Conservation (phyloP, 2,888 invertebrate species). For the Drosophila nigritarsus region DNA sequence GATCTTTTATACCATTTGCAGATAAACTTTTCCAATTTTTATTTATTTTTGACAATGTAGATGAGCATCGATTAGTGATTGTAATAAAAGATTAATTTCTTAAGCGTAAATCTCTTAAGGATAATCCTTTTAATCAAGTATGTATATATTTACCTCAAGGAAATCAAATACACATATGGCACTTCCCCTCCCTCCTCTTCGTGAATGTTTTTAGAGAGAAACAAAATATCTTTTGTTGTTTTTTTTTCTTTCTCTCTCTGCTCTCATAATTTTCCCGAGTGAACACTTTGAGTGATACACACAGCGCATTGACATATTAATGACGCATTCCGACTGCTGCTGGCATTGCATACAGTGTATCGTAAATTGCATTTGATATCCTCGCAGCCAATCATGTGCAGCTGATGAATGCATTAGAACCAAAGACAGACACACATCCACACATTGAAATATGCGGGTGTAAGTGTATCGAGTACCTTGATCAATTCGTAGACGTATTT, state of each 20-base stretch:
- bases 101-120: too few relatives aligned
- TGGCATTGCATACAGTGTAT: constrained; percentile 60
- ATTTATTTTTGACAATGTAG: too few relatives aligned
- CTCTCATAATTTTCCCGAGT: not conserved
- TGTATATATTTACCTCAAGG: too few relatives aligned
- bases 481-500: constrained; percentile 53
- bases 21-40: too few relatives aligned
- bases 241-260: not conserved
- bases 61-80: too few relatives aligned
- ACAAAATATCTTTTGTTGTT: not conserved
- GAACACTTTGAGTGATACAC: constrained; percentile 19
- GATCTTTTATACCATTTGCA: too few relatives aligned
- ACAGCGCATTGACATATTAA: constrained; percentile 26
- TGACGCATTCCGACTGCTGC: constrained; percentile 45
- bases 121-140: too few relatives aligned
- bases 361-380: constrained; percentile 32
- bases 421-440: not conserved
- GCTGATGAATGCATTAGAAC: constrained; percentile 43
- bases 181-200: too few relatives aligned
- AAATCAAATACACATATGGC: too few relatives aligned
- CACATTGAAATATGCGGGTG: constrained; percentile 54
- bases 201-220: too few relatives aligned
- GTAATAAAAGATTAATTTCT: too few relatives aligned
- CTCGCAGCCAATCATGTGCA: constrained; percentile 39
- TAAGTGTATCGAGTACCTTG: too few relatives aligned